phyloP scores from a whole-genome alignment of 2,888 invertebrate genomes.

The Polydrusus pterygomalis region DNA sequence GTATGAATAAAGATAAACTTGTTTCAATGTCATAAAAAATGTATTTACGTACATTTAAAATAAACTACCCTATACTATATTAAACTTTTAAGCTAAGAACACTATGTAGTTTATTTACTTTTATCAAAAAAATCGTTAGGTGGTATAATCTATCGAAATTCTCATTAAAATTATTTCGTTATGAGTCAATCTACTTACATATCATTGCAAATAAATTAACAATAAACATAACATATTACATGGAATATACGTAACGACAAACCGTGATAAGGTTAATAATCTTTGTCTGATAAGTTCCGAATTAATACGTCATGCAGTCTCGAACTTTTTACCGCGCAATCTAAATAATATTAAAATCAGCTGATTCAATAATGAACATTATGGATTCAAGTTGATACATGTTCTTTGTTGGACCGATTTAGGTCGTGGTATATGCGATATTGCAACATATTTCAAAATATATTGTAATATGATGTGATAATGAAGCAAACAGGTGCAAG shows the following conservation, averaged over 20 bases:
- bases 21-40: too few species aligned
- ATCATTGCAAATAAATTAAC: constrained; percentile 10
- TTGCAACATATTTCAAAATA: constrained; percentile 32
- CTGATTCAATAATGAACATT: constrained; percentile 1
- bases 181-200: constrained; percentile 3
- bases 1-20: too few species aligned
- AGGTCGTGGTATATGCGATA: constrained; percentile 3
- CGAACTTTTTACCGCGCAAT: constrained; percentile 9
- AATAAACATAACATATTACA: constrained; percentile 10
- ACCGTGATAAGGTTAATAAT: constrained; percentile 6
- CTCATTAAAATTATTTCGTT: not conserved
- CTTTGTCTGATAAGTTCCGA: constrained; percentile 13
- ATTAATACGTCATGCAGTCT: constrained; percentile 2
- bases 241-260: not conserved
- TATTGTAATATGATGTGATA: not conserved
- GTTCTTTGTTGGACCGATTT: constrained; percentile 15
- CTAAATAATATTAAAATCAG: constrained; percentile 18
- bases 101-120: too few species aligned
- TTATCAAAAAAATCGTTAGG: not conserved
- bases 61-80: too few species aligned
- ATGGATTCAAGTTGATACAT: constrained; percentile 9
- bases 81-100: too few species aligned
- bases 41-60: too few species aligned
- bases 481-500: too few species aligned
- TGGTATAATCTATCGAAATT: not conserved